Conservation (phyloP, 2,113 vertebrate species). For the Furnarius figulus region DNA sequence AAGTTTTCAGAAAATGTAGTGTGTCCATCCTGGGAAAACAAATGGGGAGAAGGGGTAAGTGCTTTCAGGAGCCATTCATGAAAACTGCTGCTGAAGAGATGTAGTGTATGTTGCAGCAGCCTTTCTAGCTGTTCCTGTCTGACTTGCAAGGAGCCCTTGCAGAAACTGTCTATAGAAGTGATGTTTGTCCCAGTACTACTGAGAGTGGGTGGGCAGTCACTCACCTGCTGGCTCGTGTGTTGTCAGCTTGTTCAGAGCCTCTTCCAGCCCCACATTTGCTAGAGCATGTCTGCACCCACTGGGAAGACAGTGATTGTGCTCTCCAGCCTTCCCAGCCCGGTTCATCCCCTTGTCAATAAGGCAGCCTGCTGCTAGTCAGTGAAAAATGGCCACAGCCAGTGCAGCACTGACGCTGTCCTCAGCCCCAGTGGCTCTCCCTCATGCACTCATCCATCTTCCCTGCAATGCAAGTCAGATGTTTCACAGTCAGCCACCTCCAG, state of each 20-base stretch:
- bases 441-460: background rate
- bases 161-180: fast-evolving
- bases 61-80: background rate
- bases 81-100: background rate
- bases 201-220: background rate
- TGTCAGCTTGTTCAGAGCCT: background rate
- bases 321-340: background rate
- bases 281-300: fast-evolving
- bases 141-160: background rate
- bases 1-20: background rate
- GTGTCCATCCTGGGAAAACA: background rate
- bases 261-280: background rate
- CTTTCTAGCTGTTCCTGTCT: background rate
- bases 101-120: fast-evolving
- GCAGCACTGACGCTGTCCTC: fast-evolving
- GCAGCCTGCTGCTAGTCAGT: fast-evolving
- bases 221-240: background rate
- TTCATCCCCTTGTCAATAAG: fast-evolving
- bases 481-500: background rate
- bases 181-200: background rate
- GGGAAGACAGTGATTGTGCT: background rate
- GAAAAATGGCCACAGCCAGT: background rate
- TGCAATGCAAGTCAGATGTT: fast-evolving
- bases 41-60: background rate
- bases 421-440: background rate